Evolutionary conservation across 2,888 invertebrate species (phyloP), one percentile per base, ranked within the genome.

Genomic region (Maniola hyperantus): DNA sequence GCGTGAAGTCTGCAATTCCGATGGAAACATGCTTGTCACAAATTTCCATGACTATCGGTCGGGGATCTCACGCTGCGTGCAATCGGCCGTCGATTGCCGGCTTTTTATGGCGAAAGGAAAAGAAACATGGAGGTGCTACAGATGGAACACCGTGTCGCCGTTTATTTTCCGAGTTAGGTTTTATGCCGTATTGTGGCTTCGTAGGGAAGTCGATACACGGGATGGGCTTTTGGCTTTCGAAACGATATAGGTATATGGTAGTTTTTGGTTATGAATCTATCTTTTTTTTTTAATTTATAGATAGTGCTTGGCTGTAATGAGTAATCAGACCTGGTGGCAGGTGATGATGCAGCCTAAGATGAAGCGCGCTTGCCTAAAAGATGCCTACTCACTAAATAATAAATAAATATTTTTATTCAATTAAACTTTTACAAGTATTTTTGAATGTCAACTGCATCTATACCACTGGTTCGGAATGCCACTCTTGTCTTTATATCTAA

Each of bases 1-100:
- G 76, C 75, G 73, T 76, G 74, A 75, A 76, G 73, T 71, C 46
- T 68, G 61, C 72, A 69, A 73, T 75, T 75, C 71, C 65, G 68
- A 71, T 73, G 75, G 67, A 71, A 72, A 73, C 71, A 73, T 76
- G 74, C 71, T 74, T 71, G 72, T 73, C 73, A 71, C 65, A 73
- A 72, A 74, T 73, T 74, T 71, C 73, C 75, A 76, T 76, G 64
- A 66, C 72, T 74, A 74, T 76, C 74, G 69, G 61, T 60, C 46
- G 66, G 65, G 57, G 59, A 76, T 74, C 76, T 67, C 74, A 73
- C 74, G 71, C 71, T 34, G 61, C 64, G 69, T 67, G 68, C 73
- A 67, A 75, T 70, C 67, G 71, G 64, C 68, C 71, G 72, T 69
- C 72, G 68, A 72, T 71, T 67, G 65, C 68, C 66, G 58, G 55